Evolutionary conservation across 2,888 invertebrate genomes (phyloP).

Genomic region (Limenitis camilla): DNA sequence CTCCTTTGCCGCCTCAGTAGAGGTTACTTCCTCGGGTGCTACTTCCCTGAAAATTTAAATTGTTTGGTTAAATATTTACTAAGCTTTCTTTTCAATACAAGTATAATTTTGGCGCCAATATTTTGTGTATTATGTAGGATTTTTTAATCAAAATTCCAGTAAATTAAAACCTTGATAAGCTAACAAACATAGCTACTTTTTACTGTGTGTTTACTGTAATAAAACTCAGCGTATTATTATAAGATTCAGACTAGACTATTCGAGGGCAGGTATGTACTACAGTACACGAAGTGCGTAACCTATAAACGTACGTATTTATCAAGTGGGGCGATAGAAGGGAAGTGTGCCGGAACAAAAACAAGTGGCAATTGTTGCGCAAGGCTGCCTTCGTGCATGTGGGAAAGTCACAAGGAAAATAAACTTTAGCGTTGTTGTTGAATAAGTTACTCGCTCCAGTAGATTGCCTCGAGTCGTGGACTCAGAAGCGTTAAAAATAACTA

Average conservation of each 20-base stretch:
- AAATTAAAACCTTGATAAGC: no score
- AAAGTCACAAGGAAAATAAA: constrained; percentile 64
- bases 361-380: constrained; percentile 60
- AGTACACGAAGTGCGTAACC: constrained; percentile 11
- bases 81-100: no score
- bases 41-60: constrained; percentile 52
- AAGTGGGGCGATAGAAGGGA: constrained; percentile 47
- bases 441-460: constrained; percentile 49
- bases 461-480: constrained; percentile 35
- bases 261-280: constrained; percentile 2
- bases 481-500: constrained; percentile 68
- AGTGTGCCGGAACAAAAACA: constrained; percentile 66
- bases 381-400: constrained; percentile 49
- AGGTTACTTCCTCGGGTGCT: constrained; percentile 66
- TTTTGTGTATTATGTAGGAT: neutral
- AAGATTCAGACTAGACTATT: constrained; percentile 1
- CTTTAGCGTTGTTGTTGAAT: constrained; percentile 49
- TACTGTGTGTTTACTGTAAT: no score
- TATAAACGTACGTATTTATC: constrained; percentile 15
- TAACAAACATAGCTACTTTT: no score
- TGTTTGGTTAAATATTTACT: neutral
- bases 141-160: no score
- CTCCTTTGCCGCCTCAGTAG: constrained; percentile 62
- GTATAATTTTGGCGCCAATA: neutral
- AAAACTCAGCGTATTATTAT: neutral